Conservation (phyloP, 2,113 vertebrate species). For the Dermatemys mawii region DNA sequence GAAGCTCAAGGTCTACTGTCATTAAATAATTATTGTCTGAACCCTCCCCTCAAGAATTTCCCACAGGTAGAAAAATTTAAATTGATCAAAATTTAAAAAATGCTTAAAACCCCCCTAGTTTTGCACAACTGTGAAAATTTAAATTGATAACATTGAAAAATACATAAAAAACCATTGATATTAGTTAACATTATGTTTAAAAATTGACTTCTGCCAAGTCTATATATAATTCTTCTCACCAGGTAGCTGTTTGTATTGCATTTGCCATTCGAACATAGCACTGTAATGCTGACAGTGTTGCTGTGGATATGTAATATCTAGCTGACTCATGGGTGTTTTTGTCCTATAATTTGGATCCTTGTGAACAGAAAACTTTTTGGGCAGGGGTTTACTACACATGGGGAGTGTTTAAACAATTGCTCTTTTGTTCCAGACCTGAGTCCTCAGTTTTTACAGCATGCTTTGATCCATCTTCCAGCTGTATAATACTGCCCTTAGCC, state of each 20-base stretch:
- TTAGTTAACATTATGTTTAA: too few relatives aligned
- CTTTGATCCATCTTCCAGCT: conserved; percentile 46
- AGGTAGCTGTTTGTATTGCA: neutral
- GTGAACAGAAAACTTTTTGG: conserved; percentile 1
- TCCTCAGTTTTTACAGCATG: neutral
- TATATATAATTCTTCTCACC: neutral
- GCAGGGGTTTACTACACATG: neutral
- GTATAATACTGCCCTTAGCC: neutral
- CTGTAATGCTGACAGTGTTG: neutral
- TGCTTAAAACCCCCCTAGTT: too few relatives aligned
- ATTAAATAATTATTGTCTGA: too few relatives aligned
- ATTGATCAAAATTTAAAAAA: too few relatives aligned
- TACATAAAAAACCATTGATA: too few relatives aligned
- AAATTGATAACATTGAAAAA: too few relatives aligned
- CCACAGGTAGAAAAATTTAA: too few relatives aligned
- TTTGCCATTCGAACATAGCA: neutral
- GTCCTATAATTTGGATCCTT: neutral
- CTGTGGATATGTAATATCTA: neutral
- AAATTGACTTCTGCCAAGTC: too few relatives aligned
- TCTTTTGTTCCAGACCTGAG: conserved; percentile 38
- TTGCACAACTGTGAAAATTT: too few relatives aligned
- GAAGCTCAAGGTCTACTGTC: too few relatives aligned
- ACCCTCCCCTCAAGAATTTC: too few relatives aligned
- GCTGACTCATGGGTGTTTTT: conserved; percentile 16
- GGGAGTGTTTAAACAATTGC: conserved; percentile 47